These are phyloP conservation scores for Aldabrachelys gigantea DNA, from an alignment of 2,113 vertebrate genomes.

Conservation along the genomic window DNA sequence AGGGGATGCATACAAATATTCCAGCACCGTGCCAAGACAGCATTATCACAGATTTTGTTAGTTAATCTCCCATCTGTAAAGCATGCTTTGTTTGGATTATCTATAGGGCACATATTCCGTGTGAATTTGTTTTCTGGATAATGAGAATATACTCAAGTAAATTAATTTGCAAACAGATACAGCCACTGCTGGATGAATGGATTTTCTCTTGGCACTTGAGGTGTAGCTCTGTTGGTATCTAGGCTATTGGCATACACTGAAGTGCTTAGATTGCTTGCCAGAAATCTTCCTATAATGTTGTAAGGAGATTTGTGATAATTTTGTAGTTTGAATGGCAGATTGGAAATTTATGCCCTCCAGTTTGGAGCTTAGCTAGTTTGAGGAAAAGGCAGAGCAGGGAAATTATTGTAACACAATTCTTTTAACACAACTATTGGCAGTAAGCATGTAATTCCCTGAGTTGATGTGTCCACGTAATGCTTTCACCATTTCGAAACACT, in stretches of 20 bases:
- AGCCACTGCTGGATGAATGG: slow-evolving; percentile 49
- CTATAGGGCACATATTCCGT: slow-evolving; percentile 56
- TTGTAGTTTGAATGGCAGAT: slow-evolving; percentile 12
- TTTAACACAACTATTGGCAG: not conserved
- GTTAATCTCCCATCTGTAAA: slow-evolving; percentile 77
- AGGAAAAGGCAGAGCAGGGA: not conserved
- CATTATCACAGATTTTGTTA: slow-evolving; percentile 65
- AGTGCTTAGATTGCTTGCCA: slow-evolving; percentile 57
- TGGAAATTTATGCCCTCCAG: slow-evolving; percentile 24
- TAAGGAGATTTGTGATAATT: slow-evolving; percentile 57
- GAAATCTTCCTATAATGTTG: slow-evolving; percentile 35
- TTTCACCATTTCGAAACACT: not conserved
- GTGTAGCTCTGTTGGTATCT: slow-evolving; percentile 24
- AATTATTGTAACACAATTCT: not conserved
- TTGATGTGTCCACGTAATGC: not conserved
- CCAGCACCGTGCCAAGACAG: slow-evolving; percentile 5
- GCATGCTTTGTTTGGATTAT: slow-evolving; percentile 71
- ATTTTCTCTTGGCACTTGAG: slow-evolving; percentile 67
- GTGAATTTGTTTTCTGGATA: slow-evolving; percentile 69
- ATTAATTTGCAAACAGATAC: slow-evolving; percentile 76
- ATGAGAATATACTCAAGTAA: slow-evolving; percentile 71
- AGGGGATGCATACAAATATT: slow-evolving; percentile 1
- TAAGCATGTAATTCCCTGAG: not conserved
- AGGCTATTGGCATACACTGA: not conserved
- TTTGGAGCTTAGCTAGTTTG: slow-evolving; percentile 15